A percentile compares a stretch with the other conserved stretches of the same genome.
These are phyloP conservation scores for Collichthys lucidus DNA, from an alignment of 2,113 vertebrate species.

Conservation along the genomic window DNA sequence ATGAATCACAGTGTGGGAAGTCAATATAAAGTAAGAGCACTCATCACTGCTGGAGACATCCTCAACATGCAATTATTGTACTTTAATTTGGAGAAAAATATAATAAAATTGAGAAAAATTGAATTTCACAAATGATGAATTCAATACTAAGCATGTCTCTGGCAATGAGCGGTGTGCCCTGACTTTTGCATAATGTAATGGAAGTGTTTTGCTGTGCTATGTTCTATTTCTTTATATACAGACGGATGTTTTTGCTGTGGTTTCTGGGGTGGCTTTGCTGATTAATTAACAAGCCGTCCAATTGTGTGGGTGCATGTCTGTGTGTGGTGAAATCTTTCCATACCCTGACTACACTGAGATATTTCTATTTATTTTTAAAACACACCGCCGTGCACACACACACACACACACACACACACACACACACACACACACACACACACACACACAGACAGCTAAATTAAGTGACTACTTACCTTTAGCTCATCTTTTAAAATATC, in stretches of 20 bases:
- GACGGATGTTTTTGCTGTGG: constrained; percentile 14
- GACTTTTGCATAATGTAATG: constrained; percentile 37
- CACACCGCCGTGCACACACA: background rate
- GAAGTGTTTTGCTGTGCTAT: constrained; percentile 65
- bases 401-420: no score
- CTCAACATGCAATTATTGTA: constrained; percentile 8
- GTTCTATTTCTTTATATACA: constrained; percentile 16
- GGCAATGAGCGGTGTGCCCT: constrained; percentile 44
- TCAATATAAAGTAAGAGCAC: constrained; percentile 39
- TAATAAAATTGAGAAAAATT: background rate
- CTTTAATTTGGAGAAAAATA: background rate
- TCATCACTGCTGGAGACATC: constrained; percentile 60
- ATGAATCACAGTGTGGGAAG: constrained; percentile 41
- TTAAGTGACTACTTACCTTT: constrained; percentile 35
- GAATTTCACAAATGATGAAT: constrained; percentile 16
- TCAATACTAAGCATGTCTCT: constrained; percentile 39
- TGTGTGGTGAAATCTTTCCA: background rate
- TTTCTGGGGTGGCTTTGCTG: constrained; percentile 19
- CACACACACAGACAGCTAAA: constrained; percentile 1
- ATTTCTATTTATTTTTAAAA: constrained; percentile 7
- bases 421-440: background rate
- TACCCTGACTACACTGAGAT: background rate
- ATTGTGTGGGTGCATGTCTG: constrained; percentile 15
- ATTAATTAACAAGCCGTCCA: constrained; percentile 1
- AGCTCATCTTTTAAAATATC: constrained; percentile 49